Conservation (phyloP, 2,888 invertebrate genomes). For the Neoscelio sp. region DNA sequence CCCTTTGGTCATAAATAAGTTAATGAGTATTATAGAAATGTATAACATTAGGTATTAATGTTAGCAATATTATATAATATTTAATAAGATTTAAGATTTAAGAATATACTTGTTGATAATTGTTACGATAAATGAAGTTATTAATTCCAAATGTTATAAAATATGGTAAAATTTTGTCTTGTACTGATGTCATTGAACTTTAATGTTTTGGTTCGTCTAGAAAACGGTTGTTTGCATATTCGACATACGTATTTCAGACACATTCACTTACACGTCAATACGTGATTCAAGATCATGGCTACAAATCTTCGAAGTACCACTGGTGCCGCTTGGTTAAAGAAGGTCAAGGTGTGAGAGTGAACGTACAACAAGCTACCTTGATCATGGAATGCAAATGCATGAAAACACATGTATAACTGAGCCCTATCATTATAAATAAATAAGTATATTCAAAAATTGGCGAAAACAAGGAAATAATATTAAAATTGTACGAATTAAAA, state of each 20-base stretch:
- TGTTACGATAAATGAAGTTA: too few species aligned
- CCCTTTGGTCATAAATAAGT: too few species aligned
- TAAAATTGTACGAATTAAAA: background rate
- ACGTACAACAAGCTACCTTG: conserved; percentile 65
- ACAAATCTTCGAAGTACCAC: conserved; percentile 30
- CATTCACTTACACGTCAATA: conserved; percentile 23
- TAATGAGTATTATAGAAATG: too few species aligned
- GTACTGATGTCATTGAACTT: background rate
- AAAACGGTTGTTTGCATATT: conserved; percentile 3
- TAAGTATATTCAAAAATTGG: conserved; percentile 10
- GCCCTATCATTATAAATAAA: conserved; percentile 31
- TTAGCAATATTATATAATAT: too few species aligned
- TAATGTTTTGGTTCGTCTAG: too few species aligned
- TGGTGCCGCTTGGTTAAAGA: conserved; percentile 72
- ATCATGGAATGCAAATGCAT: conserved; percentile 54
- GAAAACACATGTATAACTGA: conserved; percentile 46
- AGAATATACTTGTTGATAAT: too few species aligned
- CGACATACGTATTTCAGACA: background rate
- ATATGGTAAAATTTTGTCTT: too few species aligned
- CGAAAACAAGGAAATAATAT: background rate
- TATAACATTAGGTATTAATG: too few species aligned
- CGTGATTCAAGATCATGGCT: conserved; percentile 61
- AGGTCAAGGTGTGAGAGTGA: conserved; percentile 77
- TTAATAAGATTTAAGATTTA: too few species aligned
- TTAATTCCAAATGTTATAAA: too few species aligned